Evolutionary conservation across 2,888 invertebrate species (phyloP), one percentile per base, ranked within the genome.

Genomic region (Ornithoptera priamus): DNA sequence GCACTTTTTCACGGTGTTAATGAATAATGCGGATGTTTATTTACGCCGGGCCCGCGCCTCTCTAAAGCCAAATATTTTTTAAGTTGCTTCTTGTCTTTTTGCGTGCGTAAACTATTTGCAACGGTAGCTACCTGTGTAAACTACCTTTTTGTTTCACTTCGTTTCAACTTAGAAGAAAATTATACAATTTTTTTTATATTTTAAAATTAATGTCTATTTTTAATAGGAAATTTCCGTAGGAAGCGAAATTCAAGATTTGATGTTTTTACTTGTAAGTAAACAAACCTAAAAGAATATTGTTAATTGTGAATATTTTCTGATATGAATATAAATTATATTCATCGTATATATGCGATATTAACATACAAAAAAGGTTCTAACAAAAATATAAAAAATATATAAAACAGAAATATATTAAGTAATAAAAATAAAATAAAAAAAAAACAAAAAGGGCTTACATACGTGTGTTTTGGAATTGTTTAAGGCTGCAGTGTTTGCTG

Each of bases 401-500:
- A 67, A 75, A 69, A 65, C 73, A 71, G 72, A 76, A 77, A 74
- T 76, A 74, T 69, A 65, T 64, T 67, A 73, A 59, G 62, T 64
- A 62, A 62, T 71, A 76, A 77, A 76, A 72, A 73, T 77, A 75
- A 73, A 77, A 68, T 76, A 68, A 80, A 79, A 22, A 79, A 85
- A 87, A 85, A 30, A 80, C 79, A 87, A 88, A 85, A 86, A 87
- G 83, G 84, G 82, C 82, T 87, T 92, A 93, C 93, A 81, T 93
- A 93, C 93, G 89, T 89, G 84, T 86, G 82, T 84, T 77, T 85
- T 86, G 87, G 83, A 91, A 91, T 83, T 89, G 89, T 89, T 83
- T 90, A 87, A 92, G 87, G 88, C 85, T 88, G 84, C 88, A 90
- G 83, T 86, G 86, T 87, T 88, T 89, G 86, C 85, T 90, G 85